Evolutionary conservation across 2,113 vertebrate species (phyloP).

Genomic region (Microtus richardsoni): DNA sequence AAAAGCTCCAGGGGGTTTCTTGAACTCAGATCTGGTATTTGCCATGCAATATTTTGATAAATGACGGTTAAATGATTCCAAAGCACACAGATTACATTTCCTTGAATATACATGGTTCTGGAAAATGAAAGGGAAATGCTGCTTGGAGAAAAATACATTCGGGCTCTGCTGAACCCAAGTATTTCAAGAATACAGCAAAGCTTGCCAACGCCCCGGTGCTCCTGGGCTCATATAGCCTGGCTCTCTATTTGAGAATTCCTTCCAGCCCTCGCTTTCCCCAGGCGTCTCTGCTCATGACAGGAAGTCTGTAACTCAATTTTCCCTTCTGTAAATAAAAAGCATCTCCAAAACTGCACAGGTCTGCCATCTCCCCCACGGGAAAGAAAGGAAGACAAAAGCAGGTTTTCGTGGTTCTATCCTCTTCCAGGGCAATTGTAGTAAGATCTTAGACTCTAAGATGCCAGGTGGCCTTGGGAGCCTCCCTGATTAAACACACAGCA

Average conservation of each 20-base stretch:
- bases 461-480: conserved; percentile 75
- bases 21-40: conserved; percentile 60
- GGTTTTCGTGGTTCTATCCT: conserved; percentile 9
- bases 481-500: conserved; percentile 81
- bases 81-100: conserved; percentile 73
- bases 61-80: conserved; percentile 67
- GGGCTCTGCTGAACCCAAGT: conserved; percentile 56
- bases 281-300: conserved; percentile 28
- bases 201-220: conserved; percentile 60
- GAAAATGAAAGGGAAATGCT: conserved; percentile 69
- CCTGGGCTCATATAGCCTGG: conserved; percentile 1
- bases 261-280: conserved; percentile 54
- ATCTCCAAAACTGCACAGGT: conserved; percentile 44
- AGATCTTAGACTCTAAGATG: conserved; percentile 35
- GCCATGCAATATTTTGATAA: conserved; percentile 68
- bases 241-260: conserved; percentile 45
- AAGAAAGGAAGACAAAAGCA: conserved; percentile 59
- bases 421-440: not conserved
- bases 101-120: conserved; percentile 59
- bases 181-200: conserved; percentile 55
- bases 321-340: conserved; percentile 69
- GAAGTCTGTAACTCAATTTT: conserved; percentile 68
- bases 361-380: conserved; percentile 23
- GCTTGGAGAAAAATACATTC: conserved; percentile 66
- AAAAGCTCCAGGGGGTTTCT: conserved; percentile 68